Evolutionary conservation across 2,888 invertebrate species (phyloP), one percentile per base, ranked within the genome.

Genomic region (Junonia oenone): DNA sequence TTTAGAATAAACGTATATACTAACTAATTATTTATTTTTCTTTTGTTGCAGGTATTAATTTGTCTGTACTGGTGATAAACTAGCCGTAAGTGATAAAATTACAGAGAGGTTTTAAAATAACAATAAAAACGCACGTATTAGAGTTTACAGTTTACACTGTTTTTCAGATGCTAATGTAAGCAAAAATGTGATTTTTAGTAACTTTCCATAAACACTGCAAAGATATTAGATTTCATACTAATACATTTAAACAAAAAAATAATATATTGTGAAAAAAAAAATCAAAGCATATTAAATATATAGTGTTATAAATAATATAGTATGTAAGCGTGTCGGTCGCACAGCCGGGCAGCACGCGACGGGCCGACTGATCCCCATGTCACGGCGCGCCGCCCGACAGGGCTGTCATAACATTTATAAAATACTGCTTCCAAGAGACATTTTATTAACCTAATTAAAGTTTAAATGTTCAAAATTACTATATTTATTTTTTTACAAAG

Each of bases 281-380:
- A 33, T n/a, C 1, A 29, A 11, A 1, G 4, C 11, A 33, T n/a
- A 2, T 4, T n/a, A 33, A 33, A 33, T n/a, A 38, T 9, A 17
- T n/a, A n/a, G n/a, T n/a, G n/a, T n/a, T n/a, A n/a, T 8, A 17
- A 15, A 38, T 38, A 1, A 9, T 40, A 19, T 17, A 19, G 17
- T 2, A 33, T 64, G 66, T 64, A 69, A 55, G 51, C 2, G 3
- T 2, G 14, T 48, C 19, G 50, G 62, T 63, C 70, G 66, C 63
- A 64, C 51, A 55, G 51, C 59, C 51, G 61, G 64, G 56, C 55
- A 71, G 72, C 73, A 75, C 76, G 75, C 76, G 76, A 76, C 72
- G 55, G 46, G 27, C 35, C 55, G 55, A 55, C 55, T 29, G 50
- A 50, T 51, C 50, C 43, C 50, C 50, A 51, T 51, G 55, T 55